Evolutionary conservation across 2,797 vertebrate species (phyloP).

Genomic region (Tokudaia tokunoshimensis): DNA sequence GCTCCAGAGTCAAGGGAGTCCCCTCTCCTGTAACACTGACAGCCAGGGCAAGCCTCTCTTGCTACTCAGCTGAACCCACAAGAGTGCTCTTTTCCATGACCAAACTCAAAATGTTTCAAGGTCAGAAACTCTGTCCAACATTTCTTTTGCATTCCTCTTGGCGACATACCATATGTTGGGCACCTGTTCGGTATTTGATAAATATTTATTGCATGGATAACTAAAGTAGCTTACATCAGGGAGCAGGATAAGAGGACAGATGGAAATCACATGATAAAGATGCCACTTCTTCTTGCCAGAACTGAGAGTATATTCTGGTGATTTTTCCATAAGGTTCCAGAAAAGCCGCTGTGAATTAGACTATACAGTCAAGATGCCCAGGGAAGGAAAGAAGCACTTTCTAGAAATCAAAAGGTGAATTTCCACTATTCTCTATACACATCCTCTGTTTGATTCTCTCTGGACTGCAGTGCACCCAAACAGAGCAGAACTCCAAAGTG

Average conservation of each 20-base stretch:
- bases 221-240: constrained; percentile 56
- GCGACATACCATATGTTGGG: constrained; percentile 49
- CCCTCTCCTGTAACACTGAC: background rate
- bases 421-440: background rate
- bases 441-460: constrained; percentile 9
- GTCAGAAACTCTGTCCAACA: constrained; percentile 57
- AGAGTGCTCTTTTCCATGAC: constrained; percentile 2
- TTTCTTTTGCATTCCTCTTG: constrained; percentile 69
- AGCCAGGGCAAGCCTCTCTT: accelerated
- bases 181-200: constrained; percentile 67
- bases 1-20: too few relatives aligned
- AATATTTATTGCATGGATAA: constrained; percentile 72
- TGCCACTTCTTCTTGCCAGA: background rate
- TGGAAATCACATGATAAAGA: constrained; percentile 64
- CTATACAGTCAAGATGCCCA: background rate
- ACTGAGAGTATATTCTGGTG: constrained; percentile 54
- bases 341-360: constrained; percentile 44
- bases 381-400: background rate
- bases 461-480: background rate
- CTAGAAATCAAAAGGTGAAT: background rate
- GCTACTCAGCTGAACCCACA: background rate
- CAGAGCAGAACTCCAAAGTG: background rate
- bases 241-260: constrained; percentile 51
- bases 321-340: constrained; percentile 45
- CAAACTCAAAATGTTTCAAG: constrained; percentile 53